These are phyloP conservation scores for Ispidina picta DNA, from an alignment of 2,797 vertebrate genomes.

Conservation along the genomic window DNA sequence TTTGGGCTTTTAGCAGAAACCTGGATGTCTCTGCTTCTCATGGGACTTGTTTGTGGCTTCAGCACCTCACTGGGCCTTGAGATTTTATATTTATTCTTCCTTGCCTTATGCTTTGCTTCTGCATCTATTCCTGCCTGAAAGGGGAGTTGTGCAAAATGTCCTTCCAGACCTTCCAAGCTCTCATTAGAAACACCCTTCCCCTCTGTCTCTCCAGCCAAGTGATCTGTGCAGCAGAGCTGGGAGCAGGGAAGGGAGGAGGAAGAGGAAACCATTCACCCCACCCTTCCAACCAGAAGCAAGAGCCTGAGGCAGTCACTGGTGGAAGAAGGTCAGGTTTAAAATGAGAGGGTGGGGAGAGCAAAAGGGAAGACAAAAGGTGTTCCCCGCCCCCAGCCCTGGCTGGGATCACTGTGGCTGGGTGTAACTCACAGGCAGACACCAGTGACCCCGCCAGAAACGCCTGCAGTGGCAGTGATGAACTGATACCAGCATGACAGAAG, in stretches of 20 bases:
- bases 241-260: slow-evolving; percentile 46
- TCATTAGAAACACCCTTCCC: slow-evolving; percentile 59
- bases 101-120: neutral
- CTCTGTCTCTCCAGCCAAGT: slow-evolving; percentile 42
- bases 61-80: neutral
- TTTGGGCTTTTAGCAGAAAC: neutral
- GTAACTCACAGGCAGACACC: neutral
- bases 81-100: neutral
- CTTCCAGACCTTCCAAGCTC: neutral
- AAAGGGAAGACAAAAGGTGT: neutral
- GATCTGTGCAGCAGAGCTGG: slow-evolving; percentile 11
- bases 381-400: neutral
- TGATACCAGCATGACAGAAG: neutral
- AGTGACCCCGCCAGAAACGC: neutral
- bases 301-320: neutral
- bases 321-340: slow-evolving; percentile 50
- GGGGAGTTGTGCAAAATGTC: slow-evolving; percentile 1
- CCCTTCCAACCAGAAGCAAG: slow-evolving; percentile 58
- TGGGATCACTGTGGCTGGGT: neutral
- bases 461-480: fast-evolving
- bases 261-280: slow-evolving; percentile 60
- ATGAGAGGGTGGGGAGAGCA: fast-evolving
- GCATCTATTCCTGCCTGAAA: neutral
- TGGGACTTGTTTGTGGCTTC: neutral
- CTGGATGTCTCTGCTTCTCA: neutral